phyloP scores from a whole-genome alignment of 1,140 invertebrate genomes.

The Drosophila busckii region DNA sequence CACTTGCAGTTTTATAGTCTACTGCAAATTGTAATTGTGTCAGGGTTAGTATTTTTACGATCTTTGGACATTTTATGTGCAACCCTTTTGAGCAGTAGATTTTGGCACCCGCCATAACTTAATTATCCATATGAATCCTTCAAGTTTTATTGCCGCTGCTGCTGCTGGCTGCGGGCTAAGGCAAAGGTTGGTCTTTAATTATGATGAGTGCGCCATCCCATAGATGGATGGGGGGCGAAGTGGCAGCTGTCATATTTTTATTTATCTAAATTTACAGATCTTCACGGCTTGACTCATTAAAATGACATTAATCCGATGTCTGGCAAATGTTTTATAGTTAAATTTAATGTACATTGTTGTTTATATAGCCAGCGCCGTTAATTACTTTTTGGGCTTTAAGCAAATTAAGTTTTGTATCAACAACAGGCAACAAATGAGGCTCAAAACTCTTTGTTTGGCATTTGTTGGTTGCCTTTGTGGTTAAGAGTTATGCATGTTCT shows the following conservation, averaged over 20 bases:
- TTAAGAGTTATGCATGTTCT: conserved; percentile 24
- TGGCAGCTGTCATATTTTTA: conserved; percentile 69
- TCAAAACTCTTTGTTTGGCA: too few relatives aligned
- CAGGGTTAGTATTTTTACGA: conserved; percentile 51
- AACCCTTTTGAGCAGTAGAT: conserved; percentile 33
- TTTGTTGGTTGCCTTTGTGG: conserved; percentile 20
- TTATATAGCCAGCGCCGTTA: too few relatives aligned
- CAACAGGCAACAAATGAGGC: too few relatives aligned
- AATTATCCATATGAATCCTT: conserved; percentile 76
- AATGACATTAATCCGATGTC: conserved; percentile 45
- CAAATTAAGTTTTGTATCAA: too few relatives aligned
- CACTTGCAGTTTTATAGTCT: conserved; percentile 32
- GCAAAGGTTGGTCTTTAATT: conserved; percentile 57
- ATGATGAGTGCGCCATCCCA: conserved; percentile 70
- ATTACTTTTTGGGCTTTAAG: too few relatives aligned
- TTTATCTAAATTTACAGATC: conserved; percentile 62
- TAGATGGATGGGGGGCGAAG: conserved; percentile 18
- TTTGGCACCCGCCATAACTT: conserved; percentile 56
- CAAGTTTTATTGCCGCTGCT: conserved; percentile 51
- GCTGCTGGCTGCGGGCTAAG: conserved; percentile 20
- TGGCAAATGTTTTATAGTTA: conserved; percentile 53
- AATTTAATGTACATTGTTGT: too few relatives aligned
- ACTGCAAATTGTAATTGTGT: not conserved
- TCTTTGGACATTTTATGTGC: conserved; percentile 50
- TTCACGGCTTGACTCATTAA: conserved; percentile 61